These are phyloP conservation scores for Aleadryas rufinucha DNA, from an alignment of 2,113 vertebrate species.

Conservation along the genomic window DNA sequence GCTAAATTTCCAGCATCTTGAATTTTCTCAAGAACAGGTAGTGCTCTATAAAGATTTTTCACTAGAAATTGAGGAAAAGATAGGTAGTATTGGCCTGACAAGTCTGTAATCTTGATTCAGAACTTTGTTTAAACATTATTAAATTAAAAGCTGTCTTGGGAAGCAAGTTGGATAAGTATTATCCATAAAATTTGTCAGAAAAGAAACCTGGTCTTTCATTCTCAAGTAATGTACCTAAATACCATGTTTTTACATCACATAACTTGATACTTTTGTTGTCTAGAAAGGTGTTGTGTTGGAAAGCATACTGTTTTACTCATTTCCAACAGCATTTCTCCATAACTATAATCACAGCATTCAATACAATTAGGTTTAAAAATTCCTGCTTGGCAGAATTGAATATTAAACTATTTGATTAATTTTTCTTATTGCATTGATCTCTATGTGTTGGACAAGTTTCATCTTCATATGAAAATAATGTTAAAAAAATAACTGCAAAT, in stretches of 20 bases:
- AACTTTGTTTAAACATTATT: not conserved
- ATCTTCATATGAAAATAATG: not conserved
- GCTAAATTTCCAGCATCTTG: not conserved
- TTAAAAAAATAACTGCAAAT: not conserved
- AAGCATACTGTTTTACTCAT: conserved; percentile 37
- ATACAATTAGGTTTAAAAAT: conserved; percentile 21
- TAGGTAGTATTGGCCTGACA: not conserved
- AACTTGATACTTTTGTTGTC: conserved; percentile 40
- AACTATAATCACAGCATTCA: conserved; percentile 21
- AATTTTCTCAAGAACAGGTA: not conserved
- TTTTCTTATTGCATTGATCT: not conserved
- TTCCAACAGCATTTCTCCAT: conserved; percentile 4
- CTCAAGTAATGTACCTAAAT: conserved; percentile 38
- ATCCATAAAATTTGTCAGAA: not conserved
- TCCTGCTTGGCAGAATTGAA: not conserved
- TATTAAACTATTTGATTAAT: not conserved
- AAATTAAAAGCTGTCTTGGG: not conserved
- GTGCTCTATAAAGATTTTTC: not conserved
- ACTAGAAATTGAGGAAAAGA: not conserved
- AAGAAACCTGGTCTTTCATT: not conserved
- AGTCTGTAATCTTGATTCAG: not conserved
- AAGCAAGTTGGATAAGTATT: not conserved
- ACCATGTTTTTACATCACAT: not conserved
- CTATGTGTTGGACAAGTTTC: not conserved
- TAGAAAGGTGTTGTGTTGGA: conserved; percentile 3